A percentile compares a stretch with the other conserved stretches of the same genome.
phyloP scores from a whole-genome alignment of 53 echinoderm and acorn worm genomes.

The Luidia sarsii region DNA sequence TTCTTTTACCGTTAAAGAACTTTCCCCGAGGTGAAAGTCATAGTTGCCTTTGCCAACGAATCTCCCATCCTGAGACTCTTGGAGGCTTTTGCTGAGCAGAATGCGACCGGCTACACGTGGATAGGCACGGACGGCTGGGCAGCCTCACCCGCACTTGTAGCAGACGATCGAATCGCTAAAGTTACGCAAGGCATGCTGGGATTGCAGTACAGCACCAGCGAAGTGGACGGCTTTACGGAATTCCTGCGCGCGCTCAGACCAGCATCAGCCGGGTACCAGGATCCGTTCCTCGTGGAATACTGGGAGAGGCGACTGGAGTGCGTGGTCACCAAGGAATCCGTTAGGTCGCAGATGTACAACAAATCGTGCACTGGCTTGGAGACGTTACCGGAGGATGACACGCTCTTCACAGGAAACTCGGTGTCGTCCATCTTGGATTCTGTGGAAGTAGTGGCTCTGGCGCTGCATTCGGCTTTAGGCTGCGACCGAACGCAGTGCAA shows the following conservation, averaged over 20 bases:
- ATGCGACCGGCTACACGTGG: constrained; percentile 83
- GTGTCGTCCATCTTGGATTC: constrained; percentile 72
- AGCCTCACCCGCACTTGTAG: constrained; percentile 56
- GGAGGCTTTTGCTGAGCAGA: constrained; percentile 62
- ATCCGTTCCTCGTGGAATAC: constrained; percentile 80
- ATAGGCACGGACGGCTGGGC: constrained; percentile 85
- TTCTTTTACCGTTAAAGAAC: constrained; percentile 58
- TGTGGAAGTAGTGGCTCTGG: constrained; percentile 72
- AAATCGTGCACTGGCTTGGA: constrained; percentile 59
- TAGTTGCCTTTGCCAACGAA: constrained; percentile 82
- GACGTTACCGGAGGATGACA: constrained; percentile 42
- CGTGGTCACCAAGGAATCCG: constrained; percentile 14
- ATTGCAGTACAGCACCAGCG: constrained; percentile 53
- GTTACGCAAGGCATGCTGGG: constrained; percentile 87
- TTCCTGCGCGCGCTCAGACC: constrained; percentile 60
- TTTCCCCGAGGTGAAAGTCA: constrained; percentile 67
- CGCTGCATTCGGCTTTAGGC: constrained; percentile 53
- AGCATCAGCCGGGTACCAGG: constrained; percentile 20
- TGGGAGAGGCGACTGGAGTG: constrained; percentile 78
- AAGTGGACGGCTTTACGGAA: constrained; percentile 32
- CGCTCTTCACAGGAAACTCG: constrained; percentile 38
- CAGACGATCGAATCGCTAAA: constrained; percentile 29
- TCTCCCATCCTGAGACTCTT: constrained; percentile 75
- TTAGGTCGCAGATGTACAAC: background rate
- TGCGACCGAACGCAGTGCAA: constrained; percentile 41